Conservation (phyloP, 1,140 invertebrate genomes). For the Lasioglossum baleicum region DNA sequence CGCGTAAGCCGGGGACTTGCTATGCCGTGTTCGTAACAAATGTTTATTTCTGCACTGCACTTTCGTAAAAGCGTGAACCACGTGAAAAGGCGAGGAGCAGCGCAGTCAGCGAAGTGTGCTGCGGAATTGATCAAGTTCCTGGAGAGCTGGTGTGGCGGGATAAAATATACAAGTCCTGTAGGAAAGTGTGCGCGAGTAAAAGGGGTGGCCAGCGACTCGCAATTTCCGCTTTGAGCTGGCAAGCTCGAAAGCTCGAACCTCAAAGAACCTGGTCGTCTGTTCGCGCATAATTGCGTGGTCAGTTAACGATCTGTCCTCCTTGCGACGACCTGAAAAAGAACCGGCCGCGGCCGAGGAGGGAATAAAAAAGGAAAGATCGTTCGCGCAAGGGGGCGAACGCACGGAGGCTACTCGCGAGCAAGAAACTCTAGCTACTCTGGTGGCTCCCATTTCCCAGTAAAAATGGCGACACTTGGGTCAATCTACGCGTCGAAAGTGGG, state of each 20-base stretch:
- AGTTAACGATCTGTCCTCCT: conserved; percentile 47
- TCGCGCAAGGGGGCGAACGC: background rate
- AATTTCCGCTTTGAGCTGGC: conserved; percentile 27
- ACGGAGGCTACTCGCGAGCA: background rate
- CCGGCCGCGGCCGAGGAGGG: background rate
- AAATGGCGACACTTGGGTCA: conserved; percentile 65
- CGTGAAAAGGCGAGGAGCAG: too few relatives aligned
- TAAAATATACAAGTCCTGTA: background rate
- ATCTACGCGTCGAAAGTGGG: conserved; percentile 69
- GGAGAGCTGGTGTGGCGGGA: background rate
- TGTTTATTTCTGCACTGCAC: too few relatives aligned
- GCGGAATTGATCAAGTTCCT: background rate
- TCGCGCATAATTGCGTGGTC: conserved; percentile 44
- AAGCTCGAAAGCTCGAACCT: conserved; percentile 11
- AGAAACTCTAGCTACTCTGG: conserved; percentile 11
- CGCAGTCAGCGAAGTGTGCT: too few relatives aligned
- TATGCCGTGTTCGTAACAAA: too few relatives aligned
- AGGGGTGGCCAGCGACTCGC: background rate
- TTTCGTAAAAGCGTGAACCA: too few relatives aligned
- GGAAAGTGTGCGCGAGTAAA: background rate
- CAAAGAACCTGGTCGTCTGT: conserved; percentile 23
- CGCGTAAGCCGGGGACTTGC: too few relatives aligned
- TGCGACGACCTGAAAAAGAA: conserved; percentile 43
- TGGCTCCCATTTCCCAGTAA: conserved; percentile 44
- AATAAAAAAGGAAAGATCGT: conserved; percentile 22